These are phyloP conservation scores for Odontesthes bonariensis DNA, from an alignment of 2,113 vertebrate species.

Conservation along the genomic window DNA sequence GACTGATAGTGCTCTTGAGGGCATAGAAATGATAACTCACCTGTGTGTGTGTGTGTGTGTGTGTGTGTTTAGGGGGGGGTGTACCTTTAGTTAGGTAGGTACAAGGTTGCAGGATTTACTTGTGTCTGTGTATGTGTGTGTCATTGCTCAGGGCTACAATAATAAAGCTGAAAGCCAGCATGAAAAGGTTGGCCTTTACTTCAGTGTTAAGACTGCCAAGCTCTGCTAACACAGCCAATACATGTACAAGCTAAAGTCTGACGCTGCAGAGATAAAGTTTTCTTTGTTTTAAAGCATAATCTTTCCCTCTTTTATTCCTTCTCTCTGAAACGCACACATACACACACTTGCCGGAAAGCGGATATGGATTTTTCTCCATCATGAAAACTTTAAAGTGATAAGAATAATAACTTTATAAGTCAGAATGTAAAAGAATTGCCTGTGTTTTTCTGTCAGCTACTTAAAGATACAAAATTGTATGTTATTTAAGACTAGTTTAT, in stretches of 20 bases:
- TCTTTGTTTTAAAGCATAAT: constrained; percentile 26
- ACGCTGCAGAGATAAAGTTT: constrained; percentile 26
- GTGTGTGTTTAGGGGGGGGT: background rate
- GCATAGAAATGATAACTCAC: constrained; percentile 78
- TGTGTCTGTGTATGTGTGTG: constrained; percentile 30
- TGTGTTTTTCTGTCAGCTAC: background rate
- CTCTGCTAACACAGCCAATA: constrained; percentile 32
- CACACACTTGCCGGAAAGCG: background rate
- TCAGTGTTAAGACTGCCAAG: constrained; percentile 39
- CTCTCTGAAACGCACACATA: background rate
- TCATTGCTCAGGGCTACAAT: constrained; percentile 61
- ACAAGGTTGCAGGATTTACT: constrained; percentile 63
- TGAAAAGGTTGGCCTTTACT: constrained; percentile 58
- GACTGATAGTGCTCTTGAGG: constrained; percentile 81
- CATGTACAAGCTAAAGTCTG: constrained; percentile 20
- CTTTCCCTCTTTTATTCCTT: background rate
- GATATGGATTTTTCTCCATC: background rate
- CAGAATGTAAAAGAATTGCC: background rate
- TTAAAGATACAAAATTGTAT: background rate
- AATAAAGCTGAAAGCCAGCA: constrained; percentile 59
- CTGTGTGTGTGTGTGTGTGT: constrained; percentile 47
- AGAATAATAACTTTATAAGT: background rate
- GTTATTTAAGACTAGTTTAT: background rate
- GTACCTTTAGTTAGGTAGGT: constrained; percentile 53
- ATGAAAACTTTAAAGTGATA: background rate